A percentile compares a stretch with the other conserved stretches of the same genome.
phyloP scores from a whole-genome alignment of 2,888 invertebrate species.

The Nomada lathburiana region DNA sequence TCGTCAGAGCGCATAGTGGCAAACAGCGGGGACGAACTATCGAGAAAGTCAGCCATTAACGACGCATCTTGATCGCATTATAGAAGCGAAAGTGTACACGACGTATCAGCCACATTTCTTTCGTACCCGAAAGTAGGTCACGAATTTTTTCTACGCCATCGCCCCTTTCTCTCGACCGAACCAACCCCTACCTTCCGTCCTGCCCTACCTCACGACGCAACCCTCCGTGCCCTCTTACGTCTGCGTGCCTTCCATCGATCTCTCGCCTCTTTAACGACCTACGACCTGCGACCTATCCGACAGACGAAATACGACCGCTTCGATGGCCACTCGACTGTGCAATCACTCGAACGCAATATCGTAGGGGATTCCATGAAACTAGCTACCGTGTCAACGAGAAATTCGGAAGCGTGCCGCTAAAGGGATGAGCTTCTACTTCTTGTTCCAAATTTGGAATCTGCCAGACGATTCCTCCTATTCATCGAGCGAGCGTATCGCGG shows the following conservation, averaged over 20 bases:
- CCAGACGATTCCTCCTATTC: too few species aligned
- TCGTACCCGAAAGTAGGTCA: constrained; percentile 68
- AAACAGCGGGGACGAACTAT: constrained; percentile 5
- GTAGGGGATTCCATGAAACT: too few species aligned
- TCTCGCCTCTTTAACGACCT: constrained; percentile 40
- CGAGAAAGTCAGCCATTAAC: constrained; percentile 38
- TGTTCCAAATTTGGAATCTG: too few species aligned
- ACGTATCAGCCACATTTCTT: constrained; percentile 60
- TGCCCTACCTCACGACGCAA: constrained; percentile 79
- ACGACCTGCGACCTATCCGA: constrained; percentile 8
- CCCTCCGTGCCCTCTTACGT: constrained; percentile 41
- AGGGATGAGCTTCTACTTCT: too few species aligned
- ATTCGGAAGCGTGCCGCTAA: too few species aligned
- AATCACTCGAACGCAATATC: too few species aligned
- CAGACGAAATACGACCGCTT: constrained; percentile 49
- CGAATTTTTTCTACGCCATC: constrained; percentile 73
- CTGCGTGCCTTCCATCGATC: constrained; percentile 67
- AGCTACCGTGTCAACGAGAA: too few species aligned
- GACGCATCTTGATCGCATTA: constrained; percentile 49
- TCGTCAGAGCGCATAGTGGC: too few species aligned
- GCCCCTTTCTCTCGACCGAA: constrained; percentile 46
- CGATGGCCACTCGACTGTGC: too few species aligned
- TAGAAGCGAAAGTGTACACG: constrained; percentile 44
- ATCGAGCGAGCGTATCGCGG: too few species aligned
- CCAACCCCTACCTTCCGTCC: constrained; percentile 65